phyloP scores from a whole-genome alignment of 2,888 invertebrate genomes.

The Caenorhabditis virilis region DNA sequence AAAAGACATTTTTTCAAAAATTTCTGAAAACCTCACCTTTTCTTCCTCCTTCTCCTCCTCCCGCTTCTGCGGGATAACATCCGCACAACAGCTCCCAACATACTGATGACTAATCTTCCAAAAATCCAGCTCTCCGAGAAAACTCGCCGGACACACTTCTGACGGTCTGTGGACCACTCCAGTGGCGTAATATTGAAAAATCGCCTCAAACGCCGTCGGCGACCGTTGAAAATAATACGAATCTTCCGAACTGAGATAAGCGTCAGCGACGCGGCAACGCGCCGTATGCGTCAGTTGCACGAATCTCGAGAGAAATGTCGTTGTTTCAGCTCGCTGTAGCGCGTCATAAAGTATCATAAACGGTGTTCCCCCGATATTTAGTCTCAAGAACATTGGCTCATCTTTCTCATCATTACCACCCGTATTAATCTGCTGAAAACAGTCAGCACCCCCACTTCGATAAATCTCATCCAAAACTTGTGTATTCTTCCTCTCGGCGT shows the following conservation, averaged over 20 bases:
- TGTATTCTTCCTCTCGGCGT: slow-evolving; percentile 63
- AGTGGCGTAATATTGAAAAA: slow-evolving; percentile 67
- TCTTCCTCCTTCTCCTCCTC: slow-evolving; percentile 63
- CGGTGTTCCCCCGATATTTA: slow-evolving; percentile 66
- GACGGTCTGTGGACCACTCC: slow-evolving; percentile 67
- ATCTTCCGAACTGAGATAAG: slow-evolving; percentile 62
- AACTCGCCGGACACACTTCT: slow-evolving; percentile 65
- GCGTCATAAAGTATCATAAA: slow-evolving; percentile 64
- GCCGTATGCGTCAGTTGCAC: slow-evolving; percentile 64
- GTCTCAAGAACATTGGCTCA: slow-evolving; percentile 57
- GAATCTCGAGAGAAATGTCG: slow-evolving; percentile 64
- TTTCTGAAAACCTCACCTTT: no score
- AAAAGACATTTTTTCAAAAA: no score
- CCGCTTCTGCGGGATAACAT: slow-evolving; percentile 59
- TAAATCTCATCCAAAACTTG: slow-evolving; percentile 62
- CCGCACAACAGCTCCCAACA: slow-evolving; percentile 66
- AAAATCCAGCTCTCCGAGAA: slow-evolving; percentile 65
- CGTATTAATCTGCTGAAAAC: slow-evolving; percentile 53
- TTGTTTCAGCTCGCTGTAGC: slow-evolving; percentile 60
- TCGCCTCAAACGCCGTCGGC: slow-evolving; percentile 61
- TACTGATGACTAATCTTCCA: slow-evolving; percentile 63
- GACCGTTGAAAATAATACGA: slow-evolving; percentile 67
- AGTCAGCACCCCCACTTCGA: slow-evolving; percentile 51
- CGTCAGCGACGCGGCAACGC: slow-evolving; percentile 63
- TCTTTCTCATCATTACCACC: slow-evolving; percentile 44